These are phyloP conservation scores for Chionis minor DNA, from an alignment of 2,113 vertebrate genomes.

Conservation along the genomic window DNA sequence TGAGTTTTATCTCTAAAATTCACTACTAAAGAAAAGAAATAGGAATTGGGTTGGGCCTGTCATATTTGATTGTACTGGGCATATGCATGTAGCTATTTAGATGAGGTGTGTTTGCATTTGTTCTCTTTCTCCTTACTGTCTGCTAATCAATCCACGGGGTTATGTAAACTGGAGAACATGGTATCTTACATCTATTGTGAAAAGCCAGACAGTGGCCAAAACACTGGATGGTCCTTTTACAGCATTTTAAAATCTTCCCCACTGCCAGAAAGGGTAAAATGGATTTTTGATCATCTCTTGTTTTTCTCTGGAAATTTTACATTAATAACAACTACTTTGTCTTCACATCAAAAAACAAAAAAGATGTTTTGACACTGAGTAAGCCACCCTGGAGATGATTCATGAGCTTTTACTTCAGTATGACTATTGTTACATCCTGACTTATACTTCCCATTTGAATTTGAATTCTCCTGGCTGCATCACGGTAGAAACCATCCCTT, in stretches of 20 bases:
- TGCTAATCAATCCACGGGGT: not conserved
- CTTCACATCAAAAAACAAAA: not conserved
- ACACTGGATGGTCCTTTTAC: not conserved
- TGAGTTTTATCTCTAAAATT: not conserved
- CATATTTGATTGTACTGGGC: not conserved
- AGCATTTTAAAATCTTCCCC: not conserved
- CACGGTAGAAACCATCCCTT: not conserved
- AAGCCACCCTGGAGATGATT: not conserved
- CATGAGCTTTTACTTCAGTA: not conserved
- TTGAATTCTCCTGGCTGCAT: not conserved
- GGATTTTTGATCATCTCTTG: not conserved
- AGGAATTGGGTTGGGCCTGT: not conserved
- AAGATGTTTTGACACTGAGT: not conserved
- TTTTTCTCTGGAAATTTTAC: not conserved
- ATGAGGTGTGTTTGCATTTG: not conserved
- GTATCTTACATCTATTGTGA: not conserved
- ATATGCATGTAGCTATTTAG: not conserved
- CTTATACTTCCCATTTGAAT: not conserved
- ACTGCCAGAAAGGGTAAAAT: not conserved
- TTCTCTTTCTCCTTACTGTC: not conserved
- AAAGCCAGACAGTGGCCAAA: not conserved
- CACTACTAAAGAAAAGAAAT: not conserved
- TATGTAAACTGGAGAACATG: not conserved
- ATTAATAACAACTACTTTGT: not conserved
- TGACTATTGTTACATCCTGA: not conserved